Evolutionary conservation across 2,797 vertebrate species (phyloP).

Genomic region (Enteromius radiatus): DNA sequence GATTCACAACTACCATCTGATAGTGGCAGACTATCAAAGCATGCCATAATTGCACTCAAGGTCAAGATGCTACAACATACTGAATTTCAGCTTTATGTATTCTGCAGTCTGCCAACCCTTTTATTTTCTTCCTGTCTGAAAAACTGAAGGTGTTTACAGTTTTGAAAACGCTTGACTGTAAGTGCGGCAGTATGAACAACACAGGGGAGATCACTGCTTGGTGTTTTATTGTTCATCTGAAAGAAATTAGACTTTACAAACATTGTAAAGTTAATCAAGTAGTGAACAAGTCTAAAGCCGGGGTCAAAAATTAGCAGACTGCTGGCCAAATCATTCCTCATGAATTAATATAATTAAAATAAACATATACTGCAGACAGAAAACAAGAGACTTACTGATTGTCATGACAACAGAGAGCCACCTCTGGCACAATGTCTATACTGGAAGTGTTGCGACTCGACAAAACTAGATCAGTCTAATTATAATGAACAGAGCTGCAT

Average conservation of each 20-base stretch:
- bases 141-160: conserved; percentile 38
- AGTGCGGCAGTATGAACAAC: conserved; percentile 33
- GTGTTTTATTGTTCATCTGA: conserved; percentile 1
- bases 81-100: background rate
- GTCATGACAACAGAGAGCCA: conserved; percentile 21
- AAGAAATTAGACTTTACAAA: background rate
- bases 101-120: background rate
- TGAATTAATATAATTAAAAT: conserved; percentile 22
- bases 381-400: conserved; percentile 10
- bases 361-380: conserved; percentile 13
- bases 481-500: conserved; percentile 1
- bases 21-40: conserved; percentile 2
- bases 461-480: conserved; percentile 15
- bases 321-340: background rate
- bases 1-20: conserved; percentile 15
- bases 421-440: background rate
- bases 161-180: conserved; percentile 41
- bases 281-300: background rate
- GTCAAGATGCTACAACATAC: background rate
- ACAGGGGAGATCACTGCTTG: conserved; percentile 2
- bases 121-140: conserved; percentile 30
- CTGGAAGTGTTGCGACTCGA: background rate
- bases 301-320: background rate
- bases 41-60: background rate
- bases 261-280: background rate